Percentiles rank a stretch among this genome's conserved stretches.
Evolutionary conservation across 2,113 vertebrate genomes (phyloP).

Genomic region (Coptodon bakossiorum): DNA sequence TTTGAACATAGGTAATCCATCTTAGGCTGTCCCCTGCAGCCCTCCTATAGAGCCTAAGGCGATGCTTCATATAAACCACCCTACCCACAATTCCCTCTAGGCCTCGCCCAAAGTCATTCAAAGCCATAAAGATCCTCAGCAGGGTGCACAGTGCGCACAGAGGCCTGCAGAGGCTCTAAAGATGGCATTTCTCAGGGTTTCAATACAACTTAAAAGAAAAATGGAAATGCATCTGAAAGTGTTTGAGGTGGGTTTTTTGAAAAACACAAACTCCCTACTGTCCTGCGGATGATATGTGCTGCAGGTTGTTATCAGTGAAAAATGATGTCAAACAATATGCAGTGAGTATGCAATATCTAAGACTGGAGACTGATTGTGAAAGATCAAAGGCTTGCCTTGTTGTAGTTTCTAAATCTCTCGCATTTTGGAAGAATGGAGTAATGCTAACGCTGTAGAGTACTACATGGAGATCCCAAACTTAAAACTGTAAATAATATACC

Average conservation of each 20-base stretch:
- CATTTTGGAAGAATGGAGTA: not conserved
- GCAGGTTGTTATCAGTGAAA: not conserved
- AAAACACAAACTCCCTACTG: not conserved
- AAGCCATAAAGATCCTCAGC: slow-evolving; percentile 31
- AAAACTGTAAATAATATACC: not conserved
- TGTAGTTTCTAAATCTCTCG: not conserved
- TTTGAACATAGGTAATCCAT: slow-evolving; percentile 37
- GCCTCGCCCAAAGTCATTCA: slow-evolving; percentile 49
- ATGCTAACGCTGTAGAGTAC: not conserved
- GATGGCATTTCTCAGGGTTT: not conserved
- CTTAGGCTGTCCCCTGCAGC: slow-evolving; percentile 3
- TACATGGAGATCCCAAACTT: too few relatives aligned
- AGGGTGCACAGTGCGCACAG: not conserved
- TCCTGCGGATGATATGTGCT: not conserved
- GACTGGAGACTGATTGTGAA: not conserved
- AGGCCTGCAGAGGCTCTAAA: not conserved
- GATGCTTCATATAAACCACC: slow-evolving; percentile 5
- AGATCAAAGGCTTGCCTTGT: not conserved
- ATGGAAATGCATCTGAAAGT: not conserved
- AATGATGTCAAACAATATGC: not conserved
- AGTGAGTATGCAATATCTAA: not conserved
- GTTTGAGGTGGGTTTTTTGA: not conserved
- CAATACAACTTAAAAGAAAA: not conserved
- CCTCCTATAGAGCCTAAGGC: slow-evolving; percentile 28
- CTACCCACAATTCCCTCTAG: slow-evolving; percentile 36